These are phyloP conservation scores for Pipistrellus nathusii DNA, from an alignment of 2,797 vertebrate species.

Conservation along the genomic window DNA sequence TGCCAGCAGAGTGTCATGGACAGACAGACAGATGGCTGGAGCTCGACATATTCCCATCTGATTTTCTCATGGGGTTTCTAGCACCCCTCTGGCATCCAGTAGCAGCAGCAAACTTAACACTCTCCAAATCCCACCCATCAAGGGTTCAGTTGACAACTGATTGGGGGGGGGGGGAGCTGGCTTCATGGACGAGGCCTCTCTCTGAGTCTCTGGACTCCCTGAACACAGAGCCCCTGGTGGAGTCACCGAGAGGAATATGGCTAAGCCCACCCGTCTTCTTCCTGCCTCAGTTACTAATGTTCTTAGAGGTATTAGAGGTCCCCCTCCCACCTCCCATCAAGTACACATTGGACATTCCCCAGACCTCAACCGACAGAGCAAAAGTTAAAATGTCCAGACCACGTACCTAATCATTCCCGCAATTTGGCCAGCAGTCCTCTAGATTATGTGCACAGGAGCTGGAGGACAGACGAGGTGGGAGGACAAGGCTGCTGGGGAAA, in stretches of 20 bases:
- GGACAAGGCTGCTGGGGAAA: conserved; percentile 44
- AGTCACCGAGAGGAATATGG: neutral
- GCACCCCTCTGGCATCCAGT: neutral
- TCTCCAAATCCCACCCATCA: neutral
- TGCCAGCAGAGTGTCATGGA: neutral
- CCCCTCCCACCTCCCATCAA: conserved; percentile 10
- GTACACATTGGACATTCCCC: neutral
- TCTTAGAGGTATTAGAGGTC: neutral
- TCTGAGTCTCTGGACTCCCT: neutral
- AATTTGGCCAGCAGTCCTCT: conserved; percentile 64
- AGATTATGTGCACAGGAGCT: conserved; percentile 14
- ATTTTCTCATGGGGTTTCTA: conserved; percentile 13
- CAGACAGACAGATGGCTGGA: neutral
- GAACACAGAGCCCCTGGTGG: conserved; percentile 20
- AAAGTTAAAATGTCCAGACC: conserved; percentile 53
- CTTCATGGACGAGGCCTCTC: neutral
- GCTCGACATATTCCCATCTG: neutral
- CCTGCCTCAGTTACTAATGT: conserved; percentile 32
- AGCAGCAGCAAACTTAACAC: neutral
- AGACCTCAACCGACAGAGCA: conserved; percentile 21
- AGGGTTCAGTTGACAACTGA: neutral
- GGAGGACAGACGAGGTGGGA: conserved; percentile 33
- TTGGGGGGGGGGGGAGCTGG: neutral
- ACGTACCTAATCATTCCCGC: conserved; percentile 78
- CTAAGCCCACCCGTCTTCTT: neutral